phyloP scores from a whole-genome alignment of 2,888 invertebrate genomes.

The Aspidiotus destructor region DNA sequence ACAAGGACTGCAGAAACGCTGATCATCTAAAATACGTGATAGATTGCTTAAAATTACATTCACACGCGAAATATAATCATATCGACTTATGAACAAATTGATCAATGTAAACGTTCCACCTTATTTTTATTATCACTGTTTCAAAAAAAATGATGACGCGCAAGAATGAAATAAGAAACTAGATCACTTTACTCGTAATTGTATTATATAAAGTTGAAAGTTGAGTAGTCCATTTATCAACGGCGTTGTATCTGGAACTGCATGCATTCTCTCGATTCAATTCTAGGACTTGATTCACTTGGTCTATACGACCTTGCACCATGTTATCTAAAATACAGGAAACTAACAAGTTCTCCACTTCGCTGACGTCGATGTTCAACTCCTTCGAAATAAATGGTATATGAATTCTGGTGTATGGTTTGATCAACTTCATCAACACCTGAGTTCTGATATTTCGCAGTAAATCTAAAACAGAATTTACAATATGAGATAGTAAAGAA shows the following conservation, averaged over 20 bases:
- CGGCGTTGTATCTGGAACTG: conserved; percentile 78
- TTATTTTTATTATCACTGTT: too few relatives aligned
- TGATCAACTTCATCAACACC: conserved; percentile 91
- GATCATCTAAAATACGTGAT: too few relatives aligned
- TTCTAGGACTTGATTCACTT: conserved; percentile 77
- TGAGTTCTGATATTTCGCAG: conserved; percentile 87
- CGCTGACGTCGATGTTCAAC: conserved; percentile 81
- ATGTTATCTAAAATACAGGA: conserved; percentile 96
- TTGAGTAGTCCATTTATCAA: conserved; percentile 94
- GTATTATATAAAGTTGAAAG: conserved; percentile 77
- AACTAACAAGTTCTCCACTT: conserved; percentile 91
- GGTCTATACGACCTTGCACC: conserved; percentile 78
- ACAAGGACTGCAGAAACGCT: too few relatives aligned
- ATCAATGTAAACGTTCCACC: too few relatives aligned
- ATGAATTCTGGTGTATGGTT: conserved; percentile 94
- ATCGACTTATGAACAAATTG: too few relatives aligned
- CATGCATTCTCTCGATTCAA: conserved; percentile 69
- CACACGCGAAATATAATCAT: too few relatives aligned
- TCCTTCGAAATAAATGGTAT: conserved; percentile 96
- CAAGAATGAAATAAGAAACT: conserved; percentile 5
- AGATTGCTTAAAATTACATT: too few relatives aligned
- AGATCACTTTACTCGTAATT: conserved; percentile 79
- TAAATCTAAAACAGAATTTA: conserved; percentile 52
- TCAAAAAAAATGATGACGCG: neutral
- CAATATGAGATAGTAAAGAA: neutral